phyloP scores from a whole-genome alignment of 1,140 invertebrate species.

The Heliconius himera region DNA sequence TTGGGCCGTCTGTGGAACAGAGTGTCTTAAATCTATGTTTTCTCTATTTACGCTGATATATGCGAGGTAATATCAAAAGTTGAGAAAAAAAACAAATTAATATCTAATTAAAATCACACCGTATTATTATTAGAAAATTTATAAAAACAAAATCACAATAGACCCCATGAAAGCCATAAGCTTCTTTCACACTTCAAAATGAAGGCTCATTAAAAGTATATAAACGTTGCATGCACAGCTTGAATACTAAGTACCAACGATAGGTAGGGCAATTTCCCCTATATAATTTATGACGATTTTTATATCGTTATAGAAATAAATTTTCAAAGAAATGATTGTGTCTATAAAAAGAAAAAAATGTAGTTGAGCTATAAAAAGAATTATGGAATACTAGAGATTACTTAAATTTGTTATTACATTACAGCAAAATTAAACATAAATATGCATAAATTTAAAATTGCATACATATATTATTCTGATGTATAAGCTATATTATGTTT shows the following conservation, averaged over 20 bases:
- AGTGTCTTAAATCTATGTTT: too few species aligned
- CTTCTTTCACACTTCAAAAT: constrained; percentile 17
- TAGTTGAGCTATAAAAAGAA: neutral
- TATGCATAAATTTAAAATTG: too few species aligned
- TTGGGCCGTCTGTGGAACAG: too few species aligned
- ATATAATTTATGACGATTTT: constrained; percentile 26
- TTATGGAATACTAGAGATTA: neutral
- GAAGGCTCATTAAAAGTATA: constrained; percentile 29
- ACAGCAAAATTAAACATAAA: too few species aligned
- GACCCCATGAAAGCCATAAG: neutral
- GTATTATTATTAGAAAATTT: neutral
- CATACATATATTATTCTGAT: too few species aligned
- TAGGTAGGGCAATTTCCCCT: constrained; percentile 24
- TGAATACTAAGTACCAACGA: constrained; percentile 26
- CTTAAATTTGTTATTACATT: too few species aligned
- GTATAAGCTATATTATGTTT: too few species aligned
- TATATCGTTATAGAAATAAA: constrained; percentile 16
- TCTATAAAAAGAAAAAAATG: neutral
- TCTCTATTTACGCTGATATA: too few species aligned
- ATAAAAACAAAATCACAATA: neutral
- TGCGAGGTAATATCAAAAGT: too few species aligned
- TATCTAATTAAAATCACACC: neutral
- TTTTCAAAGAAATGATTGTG: neutral
- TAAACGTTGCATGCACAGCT: constrained; percentile 20
- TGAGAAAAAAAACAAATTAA: too few species aligned